Evolutionary conservation across 1,140 invertebrate species (phyloP), one percentile per base, ranked within the genome.

Genomic region (Musca domestica): DNA sequence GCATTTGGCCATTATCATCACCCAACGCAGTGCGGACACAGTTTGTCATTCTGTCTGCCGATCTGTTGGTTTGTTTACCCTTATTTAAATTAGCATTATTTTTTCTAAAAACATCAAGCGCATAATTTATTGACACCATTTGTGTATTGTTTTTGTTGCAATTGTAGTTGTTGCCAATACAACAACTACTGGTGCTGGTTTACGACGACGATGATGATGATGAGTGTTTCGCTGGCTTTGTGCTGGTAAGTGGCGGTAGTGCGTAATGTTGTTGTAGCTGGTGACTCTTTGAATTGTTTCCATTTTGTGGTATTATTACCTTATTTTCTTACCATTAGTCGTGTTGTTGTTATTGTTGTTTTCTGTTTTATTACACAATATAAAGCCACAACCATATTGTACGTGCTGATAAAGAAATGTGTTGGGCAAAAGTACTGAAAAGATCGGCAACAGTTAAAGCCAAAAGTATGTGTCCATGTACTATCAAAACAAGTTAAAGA

Each of bases 31-130:
- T 41, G 10, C 41, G 30, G 20, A 61, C 54, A 58, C 54, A 3
- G 34, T 41, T 5, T 41, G 34, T 41, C 5, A 10, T 9, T 41
- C 34, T 41, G 34, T 41, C 34, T 41, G 10, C 12, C 5, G 5
- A 10, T n/a, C 10, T 41, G 27, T 30, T 30, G 27, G 34, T 41
- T 41, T 41, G 34, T 61, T 20, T 61, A 27, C 56, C 56, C 56
- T 61, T 61, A 61, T 61, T 61, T 61, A 61, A 61, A 61, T 61
- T 61, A 61, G 27, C 27, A 61, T 61, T 61, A 56, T 56, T 56
- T 56, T 27, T 15, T 27, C 23, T 41, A 5, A 41, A 56, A 56
- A 56, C 52, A n/a, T 22, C 30, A 61, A 61, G 3, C 27, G 19
- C 17, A 61, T 61, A 61, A 61, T 61, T 61, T 61, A 61, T 61